phyloP scores from a whole-genome alignment of 1,140 invertebrate species.

The Papilio polyxenes region DNA sequence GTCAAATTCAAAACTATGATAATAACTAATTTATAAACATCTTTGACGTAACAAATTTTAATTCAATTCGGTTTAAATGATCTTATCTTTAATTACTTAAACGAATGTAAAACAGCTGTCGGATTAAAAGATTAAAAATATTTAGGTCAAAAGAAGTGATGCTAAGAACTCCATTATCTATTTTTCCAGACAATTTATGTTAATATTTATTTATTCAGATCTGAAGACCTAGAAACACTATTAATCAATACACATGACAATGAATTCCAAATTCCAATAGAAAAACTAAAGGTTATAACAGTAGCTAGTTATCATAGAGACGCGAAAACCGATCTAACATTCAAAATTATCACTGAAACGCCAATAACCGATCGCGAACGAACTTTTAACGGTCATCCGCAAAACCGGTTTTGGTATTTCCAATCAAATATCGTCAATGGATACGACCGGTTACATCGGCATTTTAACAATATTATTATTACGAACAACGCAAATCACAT shows the following conservation, averaged over 20 bases:
- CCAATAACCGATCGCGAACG: constrained; percentile 50
- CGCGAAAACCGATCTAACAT: constrained; percentile 54
- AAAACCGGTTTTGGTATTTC: constrained; percentile 55
- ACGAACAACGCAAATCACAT: constrained; percentile 22
- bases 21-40: background rate
- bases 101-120: background rate
- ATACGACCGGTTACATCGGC: constrained; percentile 52
- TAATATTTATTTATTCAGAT: background rate
- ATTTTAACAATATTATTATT: constrained; percentile 36
- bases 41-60: background rate
- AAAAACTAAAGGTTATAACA: constrained; percentile 3
- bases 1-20: background rate
- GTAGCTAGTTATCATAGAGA: constrained; percentile 46
- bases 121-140: constrained; percentile 13
- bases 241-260: background rate
- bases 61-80: background rate
- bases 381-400: constrained; percentile 60
- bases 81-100: constrained; percentile 2
- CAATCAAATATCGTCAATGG: constrained; percentile 57
- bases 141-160: background rate
- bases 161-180: background rate
- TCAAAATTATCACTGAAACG: constrained; percentile 48
- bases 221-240: background rate
- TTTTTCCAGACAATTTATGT: background rate
- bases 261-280: background rate